Evolutionary conservation across 2,797 vertebrate species (phyloP).

Genomic region (Squalus acanthias): DNA sequence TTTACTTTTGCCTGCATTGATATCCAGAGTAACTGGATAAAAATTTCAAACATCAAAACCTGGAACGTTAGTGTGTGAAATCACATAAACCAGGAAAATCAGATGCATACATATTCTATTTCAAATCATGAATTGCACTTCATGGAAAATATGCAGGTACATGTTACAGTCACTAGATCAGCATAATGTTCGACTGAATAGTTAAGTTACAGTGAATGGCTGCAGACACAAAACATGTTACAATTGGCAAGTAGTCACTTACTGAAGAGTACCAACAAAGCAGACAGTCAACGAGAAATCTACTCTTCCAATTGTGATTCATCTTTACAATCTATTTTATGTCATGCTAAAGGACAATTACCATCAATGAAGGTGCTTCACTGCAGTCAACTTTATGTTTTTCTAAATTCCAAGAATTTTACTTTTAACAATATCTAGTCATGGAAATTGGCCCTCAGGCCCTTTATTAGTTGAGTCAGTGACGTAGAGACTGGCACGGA

Average conservation of each 20-base stretch:
- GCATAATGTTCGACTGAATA: neutral
- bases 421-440: neutral
- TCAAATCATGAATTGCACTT: neutral
- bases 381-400: no score
- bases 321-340: neutral
- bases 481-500: neutral
- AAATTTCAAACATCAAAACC: neutral
- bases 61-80: neutral
- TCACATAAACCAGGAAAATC: constrained; percentile 26
- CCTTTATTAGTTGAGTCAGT: neutral
- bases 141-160: neutral
- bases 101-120: neutral
- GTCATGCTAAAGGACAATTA: neutral
- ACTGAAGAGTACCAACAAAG: neutral
- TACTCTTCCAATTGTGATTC: neutral
- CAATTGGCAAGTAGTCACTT: neutral
- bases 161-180: neutral
- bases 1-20: neutral
- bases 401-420: neutral
- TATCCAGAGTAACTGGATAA: neutral
- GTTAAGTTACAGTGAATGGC: neutral
- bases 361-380: neutral
- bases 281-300: neutral
- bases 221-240: neutral
- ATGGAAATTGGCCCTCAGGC: neutral